Percentiles rank a stretch among this genome's conserved stretches.
Conservation (phyloP, 2,888 invertebrate genomes). For the Tuta absoluta region DNA sequence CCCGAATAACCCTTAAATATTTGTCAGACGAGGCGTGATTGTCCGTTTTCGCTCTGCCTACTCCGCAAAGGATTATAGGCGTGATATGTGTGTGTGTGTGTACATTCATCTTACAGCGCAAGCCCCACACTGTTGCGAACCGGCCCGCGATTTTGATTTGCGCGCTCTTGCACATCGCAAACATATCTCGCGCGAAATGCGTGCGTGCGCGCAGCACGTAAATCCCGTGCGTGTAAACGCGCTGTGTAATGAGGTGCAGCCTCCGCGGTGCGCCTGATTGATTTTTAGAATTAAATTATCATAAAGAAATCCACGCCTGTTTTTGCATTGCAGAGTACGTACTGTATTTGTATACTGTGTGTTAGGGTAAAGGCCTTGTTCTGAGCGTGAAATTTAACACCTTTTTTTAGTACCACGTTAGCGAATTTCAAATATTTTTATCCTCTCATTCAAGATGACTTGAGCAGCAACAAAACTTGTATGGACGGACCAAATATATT, state of each 20-base stretch:
- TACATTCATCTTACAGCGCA: not conserved
- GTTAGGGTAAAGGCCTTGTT: no score
- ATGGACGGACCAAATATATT: no score
- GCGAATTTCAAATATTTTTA: no score
- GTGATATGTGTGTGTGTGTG: no score
- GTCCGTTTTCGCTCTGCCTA: no score
- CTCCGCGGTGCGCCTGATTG: conserved; percentile 44
- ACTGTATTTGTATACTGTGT: not conserved
- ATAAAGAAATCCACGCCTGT: not conserved
- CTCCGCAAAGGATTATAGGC: no score
- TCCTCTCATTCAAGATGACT: no score
- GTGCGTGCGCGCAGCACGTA: conserved; percentile 60
- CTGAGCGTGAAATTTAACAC: no score
- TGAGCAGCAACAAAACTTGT: no score
- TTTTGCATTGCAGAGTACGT: not conserved
- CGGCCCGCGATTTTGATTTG: conserved; percentile 12
- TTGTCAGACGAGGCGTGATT: no score
- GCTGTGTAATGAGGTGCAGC: conserved; percentile 64
- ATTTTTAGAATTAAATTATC: conserved; percentile 15
- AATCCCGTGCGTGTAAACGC: conserved; percentile 48
- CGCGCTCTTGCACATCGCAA: conserved; percentile 11
- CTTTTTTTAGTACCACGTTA: no score
- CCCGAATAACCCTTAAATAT: no score
- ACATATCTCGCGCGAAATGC: conserved; percentile 38
- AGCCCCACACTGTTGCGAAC: not conserved